Evolutionary conservation across 35 echinoderm and acorn worm genomes (phyloP), one percentile per base, ranked within the genome.

Genomic region (Diadema setosum): DNA sequence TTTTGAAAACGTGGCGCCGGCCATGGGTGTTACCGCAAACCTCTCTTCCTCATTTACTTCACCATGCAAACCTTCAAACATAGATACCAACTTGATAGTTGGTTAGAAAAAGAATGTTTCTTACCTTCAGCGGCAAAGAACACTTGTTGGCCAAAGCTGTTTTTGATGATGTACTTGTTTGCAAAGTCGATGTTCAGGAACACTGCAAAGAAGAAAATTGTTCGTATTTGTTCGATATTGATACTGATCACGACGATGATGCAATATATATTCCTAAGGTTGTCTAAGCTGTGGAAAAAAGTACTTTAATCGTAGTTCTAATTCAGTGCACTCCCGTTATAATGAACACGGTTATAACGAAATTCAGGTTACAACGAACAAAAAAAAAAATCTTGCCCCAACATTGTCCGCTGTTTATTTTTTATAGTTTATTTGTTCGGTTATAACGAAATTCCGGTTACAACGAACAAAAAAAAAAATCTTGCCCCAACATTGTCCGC

Each of bases 101-200:
- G 24, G 0, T 20, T 23, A 67, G 12, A 29, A 11, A 8, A 24
- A 67, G 1, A 1, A 24, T 3, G 9, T 1, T 11, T 20, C 75
- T 20, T 73, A 88, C 86, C 86, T 88, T 88, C 86, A 59, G 20
- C 23, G 8, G 86, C 86, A 39, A 88, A 88, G 39, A 80, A 94
- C 5, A 92, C 81, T 49, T 92, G 94, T 58, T 96, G 94, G 36
- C 94, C 94, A 18, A 96, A 60, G 21, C 80, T 82, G 85, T 96
- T 96, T 50, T 96, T 96, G 35, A 96, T 63, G 42, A 88, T 76
- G 70, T 96, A 96, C 23, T 85, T 58, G 67, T 96, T 96, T 31
- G 45, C 42, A 0, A 86, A 88, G 21, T 96, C 89, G 6, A 82
- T 52, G 2, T 74, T 82, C 20, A 85, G 85, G 33, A 96, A 80